Evolutionary conservation across 1,140 invertebrate genomes (phyloP), one percentile per base, ranked within the genome.

Genomic region (Drosophila orosa): DNA sequence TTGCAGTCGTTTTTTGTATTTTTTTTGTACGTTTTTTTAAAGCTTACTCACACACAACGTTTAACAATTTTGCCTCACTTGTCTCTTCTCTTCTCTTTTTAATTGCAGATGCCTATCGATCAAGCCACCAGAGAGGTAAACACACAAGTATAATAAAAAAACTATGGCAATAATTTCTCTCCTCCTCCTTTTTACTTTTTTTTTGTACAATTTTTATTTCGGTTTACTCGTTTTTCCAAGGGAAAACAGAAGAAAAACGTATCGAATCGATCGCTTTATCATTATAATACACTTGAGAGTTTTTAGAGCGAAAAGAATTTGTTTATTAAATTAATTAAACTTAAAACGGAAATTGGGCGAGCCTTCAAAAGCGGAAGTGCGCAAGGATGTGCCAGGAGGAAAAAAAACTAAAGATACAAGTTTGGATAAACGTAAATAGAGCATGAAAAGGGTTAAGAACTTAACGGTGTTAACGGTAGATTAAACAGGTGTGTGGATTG

Each of bases 41-140:
- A 73, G 79, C 45, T 86, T 84, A 81, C 61, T 33, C 15, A 60
- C 40, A 79, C 69, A 86, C 73, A 84, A 84, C 67, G 76, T 77
- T 84, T 84, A 66, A 85, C 67, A 78, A 65, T 75, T 80, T 65
- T 80, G 85, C 87, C 80, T 91, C 85, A 89, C 91, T 86, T 91
- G 93, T 92, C 83, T 94, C 81, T 87, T 90, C 67, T 82, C 84
- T 86, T 90, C 90, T 91, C 90, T 91, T 92, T 92, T 91, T 94
- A 93, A 94, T 94, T 94, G 93, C 94, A 94, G 94, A 94, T 94
- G 94, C 94, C 93, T 94, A 94, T 94, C 94, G 93, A 94, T 94
- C 93, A 94, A 94, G 94, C 94, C 94, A 93, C 94, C 94, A 92
- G 94, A 94, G 93, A 94, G 94, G 94, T 94, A 94, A 91, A 91